Base-by-base conservation (phyloP, 2,888 invertebrate genomes). In the Leucania comma region DNA sequence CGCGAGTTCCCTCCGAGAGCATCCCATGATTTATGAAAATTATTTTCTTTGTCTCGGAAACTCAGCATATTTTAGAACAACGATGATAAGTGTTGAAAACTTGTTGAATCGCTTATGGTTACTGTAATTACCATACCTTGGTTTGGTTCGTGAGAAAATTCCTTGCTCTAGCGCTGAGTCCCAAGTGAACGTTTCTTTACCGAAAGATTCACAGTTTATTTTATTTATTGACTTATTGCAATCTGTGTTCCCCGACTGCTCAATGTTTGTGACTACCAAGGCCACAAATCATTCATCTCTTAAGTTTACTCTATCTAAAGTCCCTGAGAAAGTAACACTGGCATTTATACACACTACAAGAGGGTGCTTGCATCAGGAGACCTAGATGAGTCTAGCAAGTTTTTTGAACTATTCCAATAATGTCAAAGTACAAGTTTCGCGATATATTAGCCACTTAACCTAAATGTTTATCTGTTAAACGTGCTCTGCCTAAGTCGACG, bases 401-500 rank as follows among this genome's bases (percentile, higher is more conserved):
- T 80, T 73, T 77, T 78, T 61, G 61, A 63, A 62, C 69, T 78
- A 65, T 51, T 26, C 68, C 60, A 73, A 75, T 77, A 78, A 67
- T 77, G 63, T 42, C 60, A 81, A 78, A 65, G 66, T 63, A 81
- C 68, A 78, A 81, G 80, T 81, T 81, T 66, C 68, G 71, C 74
- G 68, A 79, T 78, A 79, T 86, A 86, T 86, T 85, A 72, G 67
- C 68, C 82, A 76, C 82, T 84, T 80, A 81, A 87, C 85, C 79
- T 79, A 78, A 86, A 77, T 72, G 80, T 72, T 17, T 61, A 70
- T 60, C 58, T 68, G 35, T 59, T 42, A 56, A 46, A 38, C 24
- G 65, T 58, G 29, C 35, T 59, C 20, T 24, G 46, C n/a, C 57
- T 59, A n/a, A 26, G 24, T 61, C 10, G 20, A 42, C n/a, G 46